Evolutionary conservation across 2,797 vertebrate species (phyloP).

Genomic region (Pteropus rufus): DNA sequence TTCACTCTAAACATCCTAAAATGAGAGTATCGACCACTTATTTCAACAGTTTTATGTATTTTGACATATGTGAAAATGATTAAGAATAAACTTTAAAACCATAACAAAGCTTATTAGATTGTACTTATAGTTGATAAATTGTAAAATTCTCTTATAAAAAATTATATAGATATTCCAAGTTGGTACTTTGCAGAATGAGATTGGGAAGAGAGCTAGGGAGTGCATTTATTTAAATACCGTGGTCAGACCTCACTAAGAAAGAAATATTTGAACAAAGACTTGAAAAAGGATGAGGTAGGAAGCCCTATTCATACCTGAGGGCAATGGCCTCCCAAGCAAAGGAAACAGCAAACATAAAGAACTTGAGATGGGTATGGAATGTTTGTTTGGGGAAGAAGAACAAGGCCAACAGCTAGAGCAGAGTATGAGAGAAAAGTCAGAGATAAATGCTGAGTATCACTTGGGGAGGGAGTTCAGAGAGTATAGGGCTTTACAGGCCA

Average conservation of each 20-base stretch:
- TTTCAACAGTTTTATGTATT: conserved; percentile 27
- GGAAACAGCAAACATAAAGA: conserved; percentile 11
- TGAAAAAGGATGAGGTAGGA: neutral
- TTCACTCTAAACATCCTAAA: conserved; percentile 44
- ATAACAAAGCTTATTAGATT: neutral
- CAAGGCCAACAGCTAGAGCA: neutral
- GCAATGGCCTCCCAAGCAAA: neutral
- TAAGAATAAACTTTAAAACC: conserved; percentile 15
- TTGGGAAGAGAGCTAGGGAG: neutral
- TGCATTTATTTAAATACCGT: neutral
- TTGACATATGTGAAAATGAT: conserved; percentile 23
- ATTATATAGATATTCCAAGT: neutral
- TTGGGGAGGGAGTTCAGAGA: neutral
- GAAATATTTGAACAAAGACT: neutral
- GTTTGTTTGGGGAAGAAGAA: neutral
- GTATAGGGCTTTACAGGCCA: neutral
- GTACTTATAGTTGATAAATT: neutral
- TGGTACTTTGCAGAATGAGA: neutral
- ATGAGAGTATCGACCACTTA: neutral
- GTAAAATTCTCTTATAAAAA: neutral
- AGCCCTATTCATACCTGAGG: neutral
- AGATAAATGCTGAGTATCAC: neutral
- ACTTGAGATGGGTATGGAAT: neutral
- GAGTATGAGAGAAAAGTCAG: neutral
- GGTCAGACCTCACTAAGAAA: neutral